These are phyloP conservation scores for Micromys minutus DNA, from an alignment of 2,113 vertebrate species.

Conservation along the genomic window DNA sequence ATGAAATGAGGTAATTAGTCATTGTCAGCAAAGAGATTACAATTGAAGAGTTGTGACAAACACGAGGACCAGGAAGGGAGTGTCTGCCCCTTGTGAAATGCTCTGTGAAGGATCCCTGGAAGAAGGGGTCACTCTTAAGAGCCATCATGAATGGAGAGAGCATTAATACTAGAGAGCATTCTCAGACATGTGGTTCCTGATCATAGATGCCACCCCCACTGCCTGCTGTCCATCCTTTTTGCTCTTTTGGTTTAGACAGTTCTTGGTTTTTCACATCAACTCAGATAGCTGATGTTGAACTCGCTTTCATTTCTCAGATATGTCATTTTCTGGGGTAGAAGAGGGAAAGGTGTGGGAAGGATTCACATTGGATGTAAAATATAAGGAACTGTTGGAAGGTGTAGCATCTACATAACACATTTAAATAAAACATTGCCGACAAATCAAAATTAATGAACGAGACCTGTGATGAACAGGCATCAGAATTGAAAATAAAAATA, in stretches of 20 bases:
- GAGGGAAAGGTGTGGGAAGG: background rate
- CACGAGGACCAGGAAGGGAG: background rate
- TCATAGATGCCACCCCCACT: background rate
- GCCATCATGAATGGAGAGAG: background rate
- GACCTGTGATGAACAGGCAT: background rate
- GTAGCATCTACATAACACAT: background rate
- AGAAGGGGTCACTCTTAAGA: background rate
- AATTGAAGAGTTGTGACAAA: background rate
- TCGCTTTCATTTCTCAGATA: background rate
- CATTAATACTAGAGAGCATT: background rate
- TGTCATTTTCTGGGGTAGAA: background rate
- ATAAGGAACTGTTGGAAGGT: background rate
- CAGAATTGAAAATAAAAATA: conserved; percentile 49
- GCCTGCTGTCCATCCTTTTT: background rate
- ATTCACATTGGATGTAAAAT: background rate
- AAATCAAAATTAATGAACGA: conserved; percentile 13
- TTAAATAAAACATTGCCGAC: background rate
- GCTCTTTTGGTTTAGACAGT: background rate
- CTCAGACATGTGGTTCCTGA: background rate
- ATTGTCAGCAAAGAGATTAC: background rate
- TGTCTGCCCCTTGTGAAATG: background rate
- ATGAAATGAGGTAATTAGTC: background rate
- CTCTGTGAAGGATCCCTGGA: background rate
- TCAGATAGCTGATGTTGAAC: background rate
- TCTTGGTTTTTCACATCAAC: background rate